These are phyloP conservation scores for Phyllopteryx taeniolatus DNA, from an alignment of 2,113 vertebrate genomes.

Conservation along the genomic window DNA sequence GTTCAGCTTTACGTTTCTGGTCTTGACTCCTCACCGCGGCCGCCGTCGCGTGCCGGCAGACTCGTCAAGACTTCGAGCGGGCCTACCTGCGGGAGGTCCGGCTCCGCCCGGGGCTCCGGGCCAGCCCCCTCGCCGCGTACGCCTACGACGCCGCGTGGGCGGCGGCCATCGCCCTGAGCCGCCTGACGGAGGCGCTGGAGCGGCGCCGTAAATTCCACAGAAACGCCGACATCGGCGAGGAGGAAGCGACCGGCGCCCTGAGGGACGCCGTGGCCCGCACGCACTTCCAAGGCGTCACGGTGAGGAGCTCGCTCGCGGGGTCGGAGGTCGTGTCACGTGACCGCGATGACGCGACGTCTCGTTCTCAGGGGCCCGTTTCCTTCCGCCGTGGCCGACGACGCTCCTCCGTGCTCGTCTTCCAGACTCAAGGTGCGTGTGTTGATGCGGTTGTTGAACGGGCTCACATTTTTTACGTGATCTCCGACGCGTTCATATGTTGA, in stretches of 20 bases:
- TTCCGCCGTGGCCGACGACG: constrained; percentile 57
- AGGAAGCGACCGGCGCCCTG: constrained; percentile 78
- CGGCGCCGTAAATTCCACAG: constrained; percentile 73
- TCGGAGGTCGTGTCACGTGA: not conserved
- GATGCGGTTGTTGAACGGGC: too few species aligned
- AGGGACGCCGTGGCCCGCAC: constrained; percentile 84
- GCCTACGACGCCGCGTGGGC: constrained; percentile 94
- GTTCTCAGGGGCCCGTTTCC: constrained; percentile 52
- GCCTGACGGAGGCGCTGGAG: constrained; percentile 79
- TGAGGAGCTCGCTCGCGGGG: constrained; percentile 59
- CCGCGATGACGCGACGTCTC: not conserved
- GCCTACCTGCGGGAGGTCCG: constrained; percentile 78
- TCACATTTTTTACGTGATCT: too few species aligned
- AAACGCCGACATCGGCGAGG: constrained; percentile 79
- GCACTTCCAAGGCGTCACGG: constrained; percentile 88
- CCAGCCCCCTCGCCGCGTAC: constrained; percentile 84
- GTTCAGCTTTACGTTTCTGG: too few species aligned
- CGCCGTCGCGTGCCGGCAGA: constrained; percentile 65
- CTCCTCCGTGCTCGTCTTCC: constrained; percentile 42
- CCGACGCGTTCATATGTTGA: not conserved
- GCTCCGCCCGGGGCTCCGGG: constrained; percentile 65
- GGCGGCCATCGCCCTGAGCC: constrained; percentile 80
- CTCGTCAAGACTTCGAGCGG: constrained; percentile 83
- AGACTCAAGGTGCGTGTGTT: constrained; percentile 59
- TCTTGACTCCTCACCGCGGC: not conserved